phyloP scores from a whole-genome alignment of 2,113 vertebrate species.

The Sceloporus tristichus region DNA sequence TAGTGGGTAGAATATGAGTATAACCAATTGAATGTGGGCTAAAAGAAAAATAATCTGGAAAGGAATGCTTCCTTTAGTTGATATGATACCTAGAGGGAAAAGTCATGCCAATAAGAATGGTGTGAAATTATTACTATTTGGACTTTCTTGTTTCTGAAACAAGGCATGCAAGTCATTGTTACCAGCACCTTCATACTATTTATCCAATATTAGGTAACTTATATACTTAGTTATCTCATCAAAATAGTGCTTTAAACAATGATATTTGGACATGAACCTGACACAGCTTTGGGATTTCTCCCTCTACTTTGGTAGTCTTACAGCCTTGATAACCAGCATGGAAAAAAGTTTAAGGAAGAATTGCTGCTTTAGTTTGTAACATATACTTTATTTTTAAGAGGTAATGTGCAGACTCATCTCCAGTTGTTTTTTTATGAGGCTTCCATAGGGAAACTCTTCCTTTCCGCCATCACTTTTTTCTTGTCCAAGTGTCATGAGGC shows the following conservation, averaged over 20 bases:
- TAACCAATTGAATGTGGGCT: neutral
- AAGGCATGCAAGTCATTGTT: too few relatives aligned
- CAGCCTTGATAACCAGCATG: too few relatives aligned
- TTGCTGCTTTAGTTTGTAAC: too few relatives aligned
- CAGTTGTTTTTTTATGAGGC: neutral
- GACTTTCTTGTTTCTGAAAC: too few relatives aligned
- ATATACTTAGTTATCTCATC: too few relatives aligned
- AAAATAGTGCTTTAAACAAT: too few relatives aligned
- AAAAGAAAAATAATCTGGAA: conserved; percentile 44
- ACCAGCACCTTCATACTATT: too few relatives aligned
- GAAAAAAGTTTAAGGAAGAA: too few relatives aligned
- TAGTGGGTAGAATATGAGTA: conserved; percentile 20
- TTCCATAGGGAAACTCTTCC: neutral
- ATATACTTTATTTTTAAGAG: neutral
- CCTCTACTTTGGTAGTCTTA: too few relatives aligned
- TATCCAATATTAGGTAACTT: too few relatives aligned
- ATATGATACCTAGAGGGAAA: neutral
- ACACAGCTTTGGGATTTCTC: too few relatives aligned
- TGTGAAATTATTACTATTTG: conserved; percentile 34
- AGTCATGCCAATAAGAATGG: neutral
- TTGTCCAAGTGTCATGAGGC: neutral
- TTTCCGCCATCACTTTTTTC: neutral
- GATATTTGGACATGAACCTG: too few relatives aligned
- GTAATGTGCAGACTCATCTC: neutral
- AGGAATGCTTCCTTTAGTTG: conserved; percentile 21